Base-by-base conservation (phyloP, 2,888 invertebrate species). In the Brenthis hecate region DNA sequence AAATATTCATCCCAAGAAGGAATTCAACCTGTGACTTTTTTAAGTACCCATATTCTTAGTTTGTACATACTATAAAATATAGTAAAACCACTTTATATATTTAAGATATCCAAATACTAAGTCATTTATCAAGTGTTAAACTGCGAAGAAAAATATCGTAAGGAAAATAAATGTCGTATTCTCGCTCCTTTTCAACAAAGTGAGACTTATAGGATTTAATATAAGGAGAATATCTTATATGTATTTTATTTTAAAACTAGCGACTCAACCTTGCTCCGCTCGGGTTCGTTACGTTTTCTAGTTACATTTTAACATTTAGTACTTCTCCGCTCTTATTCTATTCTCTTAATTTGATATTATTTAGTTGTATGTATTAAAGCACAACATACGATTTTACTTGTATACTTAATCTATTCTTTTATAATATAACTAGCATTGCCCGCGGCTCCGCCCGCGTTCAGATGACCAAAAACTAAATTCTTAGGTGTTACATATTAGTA, bases 91-190 rank as follows among this genome's bases (percentile, higher is more conserved):
- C 54, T 48, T 55, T 55, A 55, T 54, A 64, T 55, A 55, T 43
- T 66, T 60, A 47, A 55, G 55, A 60, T 53, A 63, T 50, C 58
- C 55, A 64, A 66, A 70, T 70, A 63, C 62, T 64, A 47, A 58
- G 58, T 66, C 66, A 70, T 70, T 68, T 61, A 64, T 70, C 68
- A 68, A 71, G 70, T 68, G 68, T 68, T 71, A 71, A 71, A 71
- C 68, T 68, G 68, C 65, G 68, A 68, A 68, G 61, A 71, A 65
- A 71, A 70, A 71, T 71, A 71, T 68, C 68, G 56, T 57, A 60
- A 65, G 68, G 68, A 68, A 65, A 71, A 71, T 71, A 71, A 71
- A 71, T 62, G 68, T 54, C 61, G 60, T 43, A 61, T 28, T 55
- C 56, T 43, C 50, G 68, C 65, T 69, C 68, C 60, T 65, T 68